Percentiles rank a stretch among this genome's conserved stretches.
phyloP scores from a whole-genome alignment of 2,113 vertebrate genomes.

The Leiothrix lutea region DNA sequence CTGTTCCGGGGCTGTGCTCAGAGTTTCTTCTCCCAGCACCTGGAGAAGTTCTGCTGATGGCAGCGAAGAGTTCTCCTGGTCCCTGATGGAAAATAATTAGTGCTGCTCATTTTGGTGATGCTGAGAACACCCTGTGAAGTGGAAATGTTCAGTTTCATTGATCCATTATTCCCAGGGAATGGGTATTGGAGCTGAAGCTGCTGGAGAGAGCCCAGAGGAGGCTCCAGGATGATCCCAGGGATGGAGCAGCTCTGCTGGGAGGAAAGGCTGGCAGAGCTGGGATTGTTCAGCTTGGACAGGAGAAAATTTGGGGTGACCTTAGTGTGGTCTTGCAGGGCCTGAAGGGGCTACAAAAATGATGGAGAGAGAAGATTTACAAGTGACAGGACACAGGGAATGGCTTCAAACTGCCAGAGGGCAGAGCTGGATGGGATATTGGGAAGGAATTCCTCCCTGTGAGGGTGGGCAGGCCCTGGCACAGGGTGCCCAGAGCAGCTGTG shows the following conservation, averaged over 20 bases:
- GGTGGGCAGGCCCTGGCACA: neutral
- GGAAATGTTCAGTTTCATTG: neutral
- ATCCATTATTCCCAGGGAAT: neutral
- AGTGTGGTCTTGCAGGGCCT: too few species aligned
- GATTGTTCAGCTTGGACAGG: neutral
- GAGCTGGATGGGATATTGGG: neutral
- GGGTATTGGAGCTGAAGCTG: neutral
- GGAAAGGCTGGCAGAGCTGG: neutral
- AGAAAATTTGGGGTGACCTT: neutral
- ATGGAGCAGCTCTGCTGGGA: neutral
- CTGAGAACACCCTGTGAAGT: neutral
- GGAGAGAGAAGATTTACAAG: too few species aligned
- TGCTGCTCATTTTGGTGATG: neutral
- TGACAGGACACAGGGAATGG: neutral
- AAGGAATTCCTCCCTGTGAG: rapidly evolving
- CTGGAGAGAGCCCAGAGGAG: neutral
- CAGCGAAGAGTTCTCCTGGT: neutral
- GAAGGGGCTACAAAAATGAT: too few species aligned
- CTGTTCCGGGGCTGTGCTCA: neutral
- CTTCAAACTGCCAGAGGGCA: neutral
- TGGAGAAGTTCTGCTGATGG: neutral
- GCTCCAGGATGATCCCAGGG: neutral
- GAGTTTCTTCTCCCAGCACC: neutral
- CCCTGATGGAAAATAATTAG: neutral
- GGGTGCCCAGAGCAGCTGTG: neutral